Evolutionary conservation across 2,888 invertebrate species (phyloP), one percentile per base, ranked within the genome.

Genomic region (Embidobia sp.): DNA sequence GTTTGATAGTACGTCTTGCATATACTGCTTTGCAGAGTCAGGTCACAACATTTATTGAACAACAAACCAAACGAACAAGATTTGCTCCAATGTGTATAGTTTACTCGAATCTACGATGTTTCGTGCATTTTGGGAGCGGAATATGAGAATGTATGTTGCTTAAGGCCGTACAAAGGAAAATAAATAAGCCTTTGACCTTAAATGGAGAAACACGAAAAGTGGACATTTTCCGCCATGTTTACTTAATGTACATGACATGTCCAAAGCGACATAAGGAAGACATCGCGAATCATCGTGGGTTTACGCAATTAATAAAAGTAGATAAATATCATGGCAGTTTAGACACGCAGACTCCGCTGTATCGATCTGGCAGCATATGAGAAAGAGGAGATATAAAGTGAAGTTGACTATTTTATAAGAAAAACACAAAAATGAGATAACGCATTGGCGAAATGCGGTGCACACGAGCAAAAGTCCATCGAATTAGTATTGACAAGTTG

Each of bases 331-430:
- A 79, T 80, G 77, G 75, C 77, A 81, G 81, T 80, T 85, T 80
- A 83, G 85, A 87, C 86, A 89, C 89, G 89, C 89, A 89, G 88
- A 87, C 88, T 88, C 89, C 87, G 86, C 83, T 88, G 79, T 89
- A 89, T 89, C 88, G 89, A 89, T 88, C 85, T 84, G 78, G 48
- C 18, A 40, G 67, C 69, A 59, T 61, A 77, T 73, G 70, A 63
- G 64, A 75, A 40, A 51, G 67, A 75, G 77, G 74, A 79, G 79
- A 82, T 72, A 77, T 66, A 51, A 70, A 63, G 59, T 53, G 75
- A 79, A 55, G 51, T 48, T 51, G 67, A 48, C 51, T 63, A 49
- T 57, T 37, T 49, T 4, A 6, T 40, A 61, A 59, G 51, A 70
- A 77, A 63, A 44, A 63, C 37, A 40, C 22, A 49, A 40, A 53